phyloP scores from a whole-genome alignment of 2,113 vertebrate species.

The Falco punctatus region DNA sequence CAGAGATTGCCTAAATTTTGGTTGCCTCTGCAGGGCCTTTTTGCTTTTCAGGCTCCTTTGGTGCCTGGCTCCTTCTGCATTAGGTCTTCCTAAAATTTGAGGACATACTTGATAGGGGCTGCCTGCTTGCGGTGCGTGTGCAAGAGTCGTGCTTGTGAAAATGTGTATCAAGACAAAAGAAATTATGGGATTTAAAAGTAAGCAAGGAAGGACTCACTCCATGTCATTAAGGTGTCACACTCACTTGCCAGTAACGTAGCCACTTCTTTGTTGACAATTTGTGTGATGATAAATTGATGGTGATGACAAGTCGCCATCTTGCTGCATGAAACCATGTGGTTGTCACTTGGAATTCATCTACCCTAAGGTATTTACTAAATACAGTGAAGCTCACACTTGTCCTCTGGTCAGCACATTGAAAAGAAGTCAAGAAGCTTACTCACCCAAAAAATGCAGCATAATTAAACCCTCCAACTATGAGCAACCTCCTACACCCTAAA shows the following conservation, averaged over 20 bases:
- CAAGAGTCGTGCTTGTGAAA: background rate
- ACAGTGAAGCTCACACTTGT: constrained; percentile 43
- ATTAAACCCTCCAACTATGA: constrained; percentile 32
- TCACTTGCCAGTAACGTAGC: background rate
- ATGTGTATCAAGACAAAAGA: background rate
- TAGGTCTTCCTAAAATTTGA: background rate
- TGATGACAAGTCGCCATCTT: background rate
- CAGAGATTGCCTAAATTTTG: background rate
- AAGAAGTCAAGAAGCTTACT: constrained; percentile 50
- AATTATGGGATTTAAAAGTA: background rate
- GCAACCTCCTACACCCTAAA: background rate
- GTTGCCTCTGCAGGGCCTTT: background rate
- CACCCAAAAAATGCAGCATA: background rate
- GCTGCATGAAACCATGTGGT: background rate
- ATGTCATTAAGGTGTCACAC: background rate
- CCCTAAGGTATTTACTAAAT: constrained; percentile 43
- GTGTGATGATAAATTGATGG: background rate
- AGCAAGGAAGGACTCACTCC: background rate
- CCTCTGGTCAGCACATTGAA: constrained; percentile 39
- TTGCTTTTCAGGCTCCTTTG: background rate
- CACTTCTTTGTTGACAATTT: background rate
- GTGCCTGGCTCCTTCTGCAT: background rate
- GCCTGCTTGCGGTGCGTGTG: background rate
- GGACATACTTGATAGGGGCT: background rate
- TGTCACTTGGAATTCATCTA: background rate